A percentile compares a stretch with the other conserved stretches of the same genome.
Evolutionary conservation across 1,140 invertebrate genomes (phyloP).

Genomic region (Temnothorax curvispinosus): DNA sequence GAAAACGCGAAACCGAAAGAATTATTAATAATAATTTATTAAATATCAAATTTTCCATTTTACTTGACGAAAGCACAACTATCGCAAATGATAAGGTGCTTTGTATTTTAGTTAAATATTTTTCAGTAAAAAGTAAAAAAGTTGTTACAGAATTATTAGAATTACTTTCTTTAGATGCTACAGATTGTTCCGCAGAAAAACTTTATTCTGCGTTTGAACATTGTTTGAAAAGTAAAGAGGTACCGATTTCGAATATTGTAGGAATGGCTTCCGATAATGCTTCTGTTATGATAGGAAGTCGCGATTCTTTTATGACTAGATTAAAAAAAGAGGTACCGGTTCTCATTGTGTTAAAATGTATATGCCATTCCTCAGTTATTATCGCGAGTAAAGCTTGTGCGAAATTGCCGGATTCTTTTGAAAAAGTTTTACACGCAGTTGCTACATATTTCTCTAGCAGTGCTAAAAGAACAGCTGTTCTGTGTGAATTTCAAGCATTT

Average conservation of each 20-base stretch:
- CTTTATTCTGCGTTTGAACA: constrained; percentile 8
- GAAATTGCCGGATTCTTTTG: constrained; percentile 23
- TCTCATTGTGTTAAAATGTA: constrained; percentile 1
- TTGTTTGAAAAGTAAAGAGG: neutral
- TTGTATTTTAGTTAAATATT: neutral
- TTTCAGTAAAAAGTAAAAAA: neutral
- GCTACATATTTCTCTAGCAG: neutral
- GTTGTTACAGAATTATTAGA: neutral
- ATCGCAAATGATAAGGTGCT: constrained; percentile 5
- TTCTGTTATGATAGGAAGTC: neutral
- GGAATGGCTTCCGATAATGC: constrained; percentile 32
- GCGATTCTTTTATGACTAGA: neutral
- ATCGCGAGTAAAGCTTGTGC: neutral
- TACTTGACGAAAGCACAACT: neutral
- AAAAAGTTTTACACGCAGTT: neutral
- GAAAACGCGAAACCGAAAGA: neutral
- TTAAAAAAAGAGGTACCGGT: constrained; percentile 10
- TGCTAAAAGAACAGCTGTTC: neutral
- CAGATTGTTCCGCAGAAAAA: constrained; percentile 11
- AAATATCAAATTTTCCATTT: neutral
- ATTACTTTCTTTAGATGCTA: neutral
- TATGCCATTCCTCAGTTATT: constrained; percentile 23
- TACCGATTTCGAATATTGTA: neutral
- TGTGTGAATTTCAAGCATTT: neutral
- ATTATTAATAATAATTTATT: neutral